Percentiles rank a stretch among this genome's conserved stretches.
Evolutionary conservation across 2,888 invertebrate genomes (phyloP).

Genomic region (Oeneis ivallda): DNA sequence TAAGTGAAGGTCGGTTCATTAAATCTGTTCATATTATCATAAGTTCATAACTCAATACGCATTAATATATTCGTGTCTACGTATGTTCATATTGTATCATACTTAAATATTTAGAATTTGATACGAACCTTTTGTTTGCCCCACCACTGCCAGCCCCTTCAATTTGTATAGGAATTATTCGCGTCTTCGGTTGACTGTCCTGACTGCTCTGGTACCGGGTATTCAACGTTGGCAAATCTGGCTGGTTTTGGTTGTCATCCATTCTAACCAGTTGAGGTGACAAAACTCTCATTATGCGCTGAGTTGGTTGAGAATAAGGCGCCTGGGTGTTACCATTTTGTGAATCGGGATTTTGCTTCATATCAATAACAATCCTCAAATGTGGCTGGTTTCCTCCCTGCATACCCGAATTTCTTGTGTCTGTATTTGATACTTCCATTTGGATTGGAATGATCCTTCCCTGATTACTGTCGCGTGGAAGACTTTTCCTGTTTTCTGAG

Average conservation of each 20-base stretch:
- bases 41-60: too few relatives aligned
- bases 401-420: constrained; percentile 58
- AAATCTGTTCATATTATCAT: too few relatives aligned
- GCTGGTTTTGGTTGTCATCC: constrained; percentile 64
- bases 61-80: too few relatives aligned
- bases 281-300: constrained; percentile 77
- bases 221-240: constrained; percentile 67
- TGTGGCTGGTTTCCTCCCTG: constrained; percentile 63
- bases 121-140: constrained; percentile 66
- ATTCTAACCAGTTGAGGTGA: constrained; percentile 78
- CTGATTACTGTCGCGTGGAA: constrained; percentile 63
- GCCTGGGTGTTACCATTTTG: constrained; percentile 49
- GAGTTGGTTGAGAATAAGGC: constrained; percentile 73
- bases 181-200: constrained; percentile 71
- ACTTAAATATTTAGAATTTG: neutral
- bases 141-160: constrained; percentile 72
- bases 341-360: constrained; percentile 62
- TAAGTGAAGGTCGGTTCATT: too few relatives aligned
- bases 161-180: constrained; percentile 84
- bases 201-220: constrained; percentile 59
- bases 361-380: constrained; percentile 73
- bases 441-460: constrained; percentile 85
- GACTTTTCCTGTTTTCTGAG: constrained; percentile 72
- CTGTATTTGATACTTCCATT: constrained; percentile 79
- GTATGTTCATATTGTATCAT: neutral